Evolutionary conservation across 2,113 vertebrate genomes (phyloP).

Genomic region (Odocoileus hemionus): DNA sequence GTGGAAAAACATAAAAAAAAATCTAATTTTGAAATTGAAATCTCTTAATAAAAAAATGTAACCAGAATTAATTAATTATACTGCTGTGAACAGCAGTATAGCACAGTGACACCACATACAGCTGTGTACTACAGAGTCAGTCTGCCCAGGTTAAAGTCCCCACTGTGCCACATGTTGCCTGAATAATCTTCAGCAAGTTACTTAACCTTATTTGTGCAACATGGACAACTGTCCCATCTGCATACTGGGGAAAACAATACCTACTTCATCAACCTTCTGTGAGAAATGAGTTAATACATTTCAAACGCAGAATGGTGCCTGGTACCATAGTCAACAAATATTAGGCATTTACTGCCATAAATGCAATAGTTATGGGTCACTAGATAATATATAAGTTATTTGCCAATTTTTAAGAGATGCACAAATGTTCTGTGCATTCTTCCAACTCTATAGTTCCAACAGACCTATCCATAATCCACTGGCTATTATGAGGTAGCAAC

Average conservation of each 20-base stretch:
- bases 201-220: background rate
- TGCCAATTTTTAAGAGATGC: background rate
- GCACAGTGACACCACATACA: background rate
- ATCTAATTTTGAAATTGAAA: conserved; percentile 13
- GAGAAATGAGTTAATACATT: background rate
- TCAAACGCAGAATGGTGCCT: background rate
- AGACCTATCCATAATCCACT: background rate
- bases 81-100: background rate
- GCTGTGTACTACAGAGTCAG: fast-evolving
- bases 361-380: background rate
- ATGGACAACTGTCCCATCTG: background rate
- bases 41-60: background rate
- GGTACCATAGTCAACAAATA: background rate
- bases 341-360: background rate
- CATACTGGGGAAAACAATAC: background rate
- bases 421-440: background rate
- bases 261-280: background rate
- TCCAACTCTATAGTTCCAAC: background rate
- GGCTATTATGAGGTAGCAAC: background rate
- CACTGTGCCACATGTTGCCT: too few relatives aligned
- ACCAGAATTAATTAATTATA: background rate
- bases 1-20: background rate
- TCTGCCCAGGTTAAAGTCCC: background rate
- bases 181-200: background rate
- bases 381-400: background rate